Evolutionary conservation across 1,140 invertebrate species (phyloP), one percentile per base, ranked within the genome.

Genomic region (Rhopalosiphum padi): DNA sequence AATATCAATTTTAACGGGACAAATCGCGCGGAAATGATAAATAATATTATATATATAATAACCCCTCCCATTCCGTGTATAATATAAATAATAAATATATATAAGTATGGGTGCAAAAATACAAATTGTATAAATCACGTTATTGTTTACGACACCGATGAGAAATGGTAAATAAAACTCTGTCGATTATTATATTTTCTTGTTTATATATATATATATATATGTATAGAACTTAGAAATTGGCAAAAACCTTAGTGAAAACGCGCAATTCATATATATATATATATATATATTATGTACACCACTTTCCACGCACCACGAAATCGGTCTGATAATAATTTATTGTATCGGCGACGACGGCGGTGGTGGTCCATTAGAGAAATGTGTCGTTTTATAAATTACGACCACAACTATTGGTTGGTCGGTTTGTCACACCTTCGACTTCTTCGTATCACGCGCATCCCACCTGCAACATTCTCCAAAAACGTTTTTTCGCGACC

Each of bases 351-450:
- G 21, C 85, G 41, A 3, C 18, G n/a, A 21, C n/a, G 86, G 25
- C 35, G 23, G 60, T n/a, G 60, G 60, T 68, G 60, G 60, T 77
- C 60, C 60, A 77, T 77, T 77, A 88, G 46, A 88, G 86, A 88
- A 37, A 53, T 37, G 51, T 90, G 51, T 60, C 88, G 53, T 89
- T 89, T 89, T 53, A 37, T 89, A 53, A 89, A 89, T 53, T 89
- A 89, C 87, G 48, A 60, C 23, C 51, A 51, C 35, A 55, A 41
- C 21, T 77, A n/a, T 15, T 25, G 2, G 88, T 90, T 35, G 30
- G 86, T 87, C 35, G 87, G 87, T 90, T 90, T 90, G 88, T 60
- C 51, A 43, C 88, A 90, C 51, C 35, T 41, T 41, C 53, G 8
- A 18, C 23, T 37, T 83, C 21, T 83, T 37, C 82, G 37, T 83